Evolutionary conservation across 2,888 invertebrate genomes (phyloP), one percentile per base, ranked within the genome.

Genomic region (Apodemia hepburni): DNA sequence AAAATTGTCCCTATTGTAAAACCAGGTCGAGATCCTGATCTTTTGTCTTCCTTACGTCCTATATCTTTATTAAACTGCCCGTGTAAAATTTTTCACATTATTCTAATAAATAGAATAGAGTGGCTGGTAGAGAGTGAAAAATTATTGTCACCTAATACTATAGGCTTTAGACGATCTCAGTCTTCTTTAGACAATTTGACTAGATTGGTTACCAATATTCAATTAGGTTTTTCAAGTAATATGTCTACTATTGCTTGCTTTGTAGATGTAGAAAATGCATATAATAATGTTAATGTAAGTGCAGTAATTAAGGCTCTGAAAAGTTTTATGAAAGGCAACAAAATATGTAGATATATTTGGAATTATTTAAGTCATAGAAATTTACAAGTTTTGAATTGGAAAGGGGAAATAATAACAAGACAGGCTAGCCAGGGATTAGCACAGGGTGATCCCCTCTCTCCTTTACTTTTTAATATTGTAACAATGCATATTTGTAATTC

Each of bases 221-320:
- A 57, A 15, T 22, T 57, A 57, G 57, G 57, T 27, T 57, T 57
- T n/a, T 57, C 57, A n/a, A 27, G 27, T 33, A 58, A 22, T 58
- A 58, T 27, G 58, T 35, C 35, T 35, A 68, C 68, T 7, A 1
- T 68, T 8, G 66, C 58, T 3, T 66, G 64, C n/a, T 69, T 69
- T 61, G 18, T 69, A 9, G 67, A 69, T 42, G 64, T 69, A 27
- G 64, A 35, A 35, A 35, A 35, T 22, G 22, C 22, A 22, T 22
- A 22, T 22, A 22, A 22, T 22, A 22, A 22, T 22, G 22, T 22
- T 22, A 69, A 58, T 27, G 58, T 67, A 29, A 42, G 51, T 3
- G 29, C 27, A n/a, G 38, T 63, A 7, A 59, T 61, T 4, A 3
- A 8, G 15, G 51, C 58, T 15, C 33, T 67, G 6, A 65, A 68